Conservation (phyloP, 2,888 invertebrate species). For the Timema podura region DNA sequence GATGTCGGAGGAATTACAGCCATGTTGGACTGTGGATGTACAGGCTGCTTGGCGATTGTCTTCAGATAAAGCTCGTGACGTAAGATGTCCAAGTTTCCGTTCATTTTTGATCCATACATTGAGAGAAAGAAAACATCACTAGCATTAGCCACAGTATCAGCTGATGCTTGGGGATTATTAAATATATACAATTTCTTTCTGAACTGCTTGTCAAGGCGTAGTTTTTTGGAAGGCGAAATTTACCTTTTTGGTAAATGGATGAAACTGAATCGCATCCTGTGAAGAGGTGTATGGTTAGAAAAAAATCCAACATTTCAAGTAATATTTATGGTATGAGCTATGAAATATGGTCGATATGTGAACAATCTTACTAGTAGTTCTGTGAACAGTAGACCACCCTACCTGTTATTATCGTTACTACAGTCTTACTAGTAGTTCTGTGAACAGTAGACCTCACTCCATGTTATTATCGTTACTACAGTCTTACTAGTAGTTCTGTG, state of each 20-base stretch:
- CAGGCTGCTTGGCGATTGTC: neutral
- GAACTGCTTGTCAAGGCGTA: constrained; percentile 2
- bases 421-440: too few species aligned
- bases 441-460: too few species aligned
- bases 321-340: too few species aligned
- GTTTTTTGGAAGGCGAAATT: neutral
- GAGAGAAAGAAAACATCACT: constrained; percentile 5
- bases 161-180: constrained; percentile 1
- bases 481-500: too few species aligned
- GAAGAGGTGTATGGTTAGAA: neutral
- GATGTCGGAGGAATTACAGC: constrained; percentile 3
- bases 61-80: constrained; percentile 5
- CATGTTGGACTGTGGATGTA: neutral
- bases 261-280: neutral
- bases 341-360: too few species aligned
- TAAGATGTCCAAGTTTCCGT: neutral
- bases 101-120: neutral
- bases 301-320: too few species aligned
- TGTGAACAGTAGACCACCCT: too few species aligned
- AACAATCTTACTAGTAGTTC: too few species aligned
- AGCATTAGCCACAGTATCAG: constrained; percentile 8
- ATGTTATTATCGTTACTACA: too few species aligned
- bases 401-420: too few species aligned
- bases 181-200: neutral
- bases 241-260: neutral